Evolutionary conservation across 2,797 vertebrate species (phyloP), one percentile per base, ranked within the genome.

Genomic region (Peromyscus melanophrys): DNA sequence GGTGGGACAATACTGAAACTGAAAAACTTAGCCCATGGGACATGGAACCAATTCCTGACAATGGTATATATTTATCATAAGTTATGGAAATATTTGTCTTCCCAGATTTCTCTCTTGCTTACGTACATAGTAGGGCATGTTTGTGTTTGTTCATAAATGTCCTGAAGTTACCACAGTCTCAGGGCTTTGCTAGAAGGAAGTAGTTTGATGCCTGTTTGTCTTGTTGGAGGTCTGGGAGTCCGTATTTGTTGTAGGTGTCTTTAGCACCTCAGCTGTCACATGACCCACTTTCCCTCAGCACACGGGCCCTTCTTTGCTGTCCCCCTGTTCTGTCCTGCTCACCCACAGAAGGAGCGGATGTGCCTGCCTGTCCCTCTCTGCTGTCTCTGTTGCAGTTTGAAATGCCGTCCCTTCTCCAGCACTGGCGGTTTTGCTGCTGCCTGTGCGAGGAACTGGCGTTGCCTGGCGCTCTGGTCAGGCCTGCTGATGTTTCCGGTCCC

Each of bases 1-100:
- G 99, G 87, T 99, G 99, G 99, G 99, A 99, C 98, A 99, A 99
- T 14, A 99, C 99, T 27, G 99, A 99, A 98, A 99, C 97, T 3
- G 99, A 99, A 98, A 99, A 99, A 96, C 99, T 99, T 89, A 99
- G 99, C 97, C 99, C 99, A 0, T 99, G 99, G 99, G 99, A 99
- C 97, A 99, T 99, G 98, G 99, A 99, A 69, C 99, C 99, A 91
- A 99, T 99, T 98, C 99, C 99, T 97, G 99, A 99, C 92, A 98
- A 99, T 96, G 99, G 99, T 99, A 99, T 82, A 93, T 97, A 11
- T 34, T 87, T 93, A 52, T 90, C 86, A 23, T 67, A 90, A 96
- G 21, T 67, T 69, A 71, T 90, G 52, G 25, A 90, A 92, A 1
- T 34, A 55, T 85, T 49, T 90, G 73, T 65, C 13, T 87, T 65